These are phyloP conservation scores for Microctenopoma steveboyesi DNA, from an alignment of 2,797 vertebrate species.

Conservation along the genomic window DNA sequence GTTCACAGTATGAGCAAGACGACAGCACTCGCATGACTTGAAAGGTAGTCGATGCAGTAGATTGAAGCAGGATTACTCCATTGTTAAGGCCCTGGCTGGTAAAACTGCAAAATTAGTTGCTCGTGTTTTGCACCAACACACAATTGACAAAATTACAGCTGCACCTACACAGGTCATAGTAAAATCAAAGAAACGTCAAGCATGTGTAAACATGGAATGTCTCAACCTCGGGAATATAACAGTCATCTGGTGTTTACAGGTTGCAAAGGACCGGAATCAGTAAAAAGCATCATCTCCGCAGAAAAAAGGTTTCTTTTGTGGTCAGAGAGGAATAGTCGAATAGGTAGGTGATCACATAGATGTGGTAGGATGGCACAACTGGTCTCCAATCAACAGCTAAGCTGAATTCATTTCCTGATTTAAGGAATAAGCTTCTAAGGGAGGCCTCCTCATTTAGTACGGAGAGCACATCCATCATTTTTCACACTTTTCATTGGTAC, in stretches of 20 bases:
- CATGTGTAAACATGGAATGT: conserved; percentile 55
- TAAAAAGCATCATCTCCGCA: conserved; percentile 5
- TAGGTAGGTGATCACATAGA: background rate
- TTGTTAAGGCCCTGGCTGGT: conserved; percentile 67
- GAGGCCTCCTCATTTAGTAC: background rate
- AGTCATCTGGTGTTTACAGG: conserved; percentile 54
- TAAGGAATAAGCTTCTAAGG: background rate
- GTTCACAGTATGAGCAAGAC: conserved; percentile 59
- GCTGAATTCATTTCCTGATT: background rate
- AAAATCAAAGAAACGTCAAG: conserved; percentile 12
- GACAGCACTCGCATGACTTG: conserved; percentile 57
- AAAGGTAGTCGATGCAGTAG: conserved; percentile 34
- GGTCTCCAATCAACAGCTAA: conserved; percentile 4
- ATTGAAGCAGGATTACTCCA: conserved; percentile 52
- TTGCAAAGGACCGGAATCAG: conserved; percentile 36
- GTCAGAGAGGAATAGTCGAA: conserved; percentile 4
- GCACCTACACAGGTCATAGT: background rate
- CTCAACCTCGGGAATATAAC: conserved; percentile 58
- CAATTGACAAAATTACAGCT: conserved; percentile 28
- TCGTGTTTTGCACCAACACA: conserved; percentile 36
- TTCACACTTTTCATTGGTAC: background rate
- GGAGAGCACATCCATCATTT: background rate
- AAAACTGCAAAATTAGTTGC: conserved; percentile 37
- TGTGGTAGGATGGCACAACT: conserved; percentile 55
- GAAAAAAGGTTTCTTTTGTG: conserved; percentile 1